phyloP scores from a whole-genome alignment of 1,140 invertebrate species.

The Pogonomyrmex barbatus region DNA sequence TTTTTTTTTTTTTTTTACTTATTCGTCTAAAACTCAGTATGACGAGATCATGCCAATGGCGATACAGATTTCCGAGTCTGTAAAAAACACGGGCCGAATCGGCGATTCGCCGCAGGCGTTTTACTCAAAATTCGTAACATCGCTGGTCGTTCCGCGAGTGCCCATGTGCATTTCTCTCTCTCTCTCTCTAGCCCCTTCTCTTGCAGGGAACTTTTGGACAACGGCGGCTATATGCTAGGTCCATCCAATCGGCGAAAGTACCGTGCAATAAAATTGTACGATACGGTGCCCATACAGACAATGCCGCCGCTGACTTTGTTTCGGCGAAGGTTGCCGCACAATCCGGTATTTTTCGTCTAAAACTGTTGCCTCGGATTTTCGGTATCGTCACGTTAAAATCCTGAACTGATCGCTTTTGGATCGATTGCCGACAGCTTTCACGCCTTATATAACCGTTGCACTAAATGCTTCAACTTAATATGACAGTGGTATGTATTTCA shows the following conservation, averaged over 20 bases:
- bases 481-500: not conserved
- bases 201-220: constrained; percentile 62
- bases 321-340: constrained; percentile 32
- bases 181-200: constrained; percentile 19
- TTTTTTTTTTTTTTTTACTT: too few relatives aligned
- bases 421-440: not conserved
- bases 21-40: not conserved
- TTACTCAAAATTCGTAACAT: constrained; percentile 60
- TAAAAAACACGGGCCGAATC: constrained; percentile 42
- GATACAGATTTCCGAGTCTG: constrained; percentile 29
- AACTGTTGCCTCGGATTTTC: constrained; percentile 47
- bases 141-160: constrained; percentile 18
- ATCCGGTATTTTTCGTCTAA: constrained; percentile 52
- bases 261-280: constrained; percentile 74
- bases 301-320: constrained; percentile 70
- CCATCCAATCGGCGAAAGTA: constrained; percentile 70
- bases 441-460: not conserved
- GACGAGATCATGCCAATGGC: constrained; percentile 34
- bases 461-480: constrained; percentile 15
- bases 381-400: constrained; percentile 8
- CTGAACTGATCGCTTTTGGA: constrained; percentile 16
- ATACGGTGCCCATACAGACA: constrained; percentile 45
- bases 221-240: constrained; percentile 42
- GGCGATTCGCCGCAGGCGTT: constrained; percentile 64
- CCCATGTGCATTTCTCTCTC: not conserved